Evolutionary conservation across 2,113 vertebrate genomes (phyloP).

Genomic region (Apteryx mantelli): DNA sequence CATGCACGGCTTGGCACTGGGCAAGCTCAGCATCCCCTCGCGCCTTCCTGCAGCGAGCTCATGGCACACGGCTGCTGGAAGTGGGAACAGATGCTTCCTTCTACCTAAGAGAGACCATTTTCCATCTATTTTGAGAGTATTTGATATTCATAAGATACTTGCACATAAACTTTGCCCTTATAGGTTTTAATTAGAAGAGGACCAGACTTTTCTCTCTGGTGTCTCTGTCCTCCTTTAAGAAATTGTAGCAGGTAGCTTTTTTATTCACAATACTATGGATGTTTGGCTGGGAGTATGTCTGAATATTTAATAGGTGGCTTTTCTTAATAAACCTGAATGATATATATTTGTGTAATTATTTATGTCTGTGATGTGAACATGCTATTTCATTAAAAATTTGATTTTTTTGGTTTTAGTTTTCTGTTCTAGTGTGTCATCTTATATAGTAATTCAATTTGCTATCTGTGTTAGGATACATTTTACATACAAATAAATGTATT

Average conservation of each 20-base stretch:
- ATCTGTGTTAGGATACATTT: neutral
- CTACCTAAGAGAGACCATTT: no score
- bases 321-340: neutral
- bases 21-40: no score
- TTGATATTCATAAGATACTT: neutral
- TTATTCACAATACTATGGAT: no score
- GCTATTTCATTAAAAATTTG: neutral
- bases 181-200: neutral
- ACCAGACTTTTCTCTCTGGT: neutral
- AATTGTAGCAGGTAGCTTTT: no score
- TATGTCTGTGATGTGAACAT: neutral
- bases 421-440: neutral
- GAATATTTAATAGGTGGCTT: no score
- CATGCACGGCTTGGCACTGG: no score
- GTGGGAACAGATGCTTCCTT: no score
- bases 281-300: neutral
- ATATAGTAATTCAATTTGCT: neutral
- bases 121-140: no score
- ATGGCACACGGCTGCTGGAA: no score
- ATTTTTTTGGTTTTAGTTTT: neutral
- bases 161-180: neutral
- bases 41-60: no score
- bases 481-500: neutral
- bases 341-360: neutral
- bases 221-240: neutral